Conservation (phyloP, 1,140 invertebrate species). For the Drosophila pseudoobscura region DNA sequence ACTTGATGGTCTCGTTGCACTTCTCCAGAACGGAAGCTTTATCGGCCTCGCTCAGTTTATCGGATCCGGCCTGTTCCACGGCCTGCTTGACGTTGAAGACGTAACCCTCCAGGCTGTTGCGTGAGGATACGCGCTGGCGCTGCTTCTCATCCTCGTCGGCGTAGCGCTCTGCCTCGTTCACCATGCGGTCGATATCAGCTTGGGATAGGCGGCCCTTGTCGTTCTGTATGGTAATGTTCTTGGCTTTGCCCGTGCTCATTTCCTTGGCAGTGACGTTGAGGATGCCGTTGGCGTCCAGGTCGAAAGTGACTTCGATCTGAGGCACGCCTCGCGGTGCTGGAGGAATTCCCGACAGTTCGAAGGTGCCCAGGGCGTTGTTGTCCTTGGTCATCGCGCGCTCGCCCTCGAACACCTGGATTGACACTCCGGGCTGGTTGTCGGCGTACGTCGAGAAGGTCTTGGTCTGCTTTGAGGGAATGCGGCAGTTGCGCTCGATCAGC, state of each 20-base stretch:
- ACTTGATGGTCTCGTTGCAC: constrained; percentile 85
- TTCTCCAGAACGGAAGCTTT: constrained; percentile 86
- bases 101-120: constrained; percentile 88
- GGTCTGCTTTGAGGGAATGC: constrained; percentile 87
- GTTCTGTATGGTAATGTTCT: constrained; percentile 93
- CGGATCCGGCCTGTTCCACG: constrained; percentile 83
- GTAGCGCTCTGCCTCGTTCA: constrained; percentile 69
- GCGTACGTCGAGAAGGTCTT: constrained; percentile 88
- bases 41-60: constrained; percentile 86
- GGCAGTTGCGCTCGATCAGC: constrained; percentile 86
- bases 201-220: constrained; percentile 92
- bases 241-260: constrained; percentile 85
- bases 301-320: constrained; percentile 89
- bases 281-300: constrained; percentile 87
- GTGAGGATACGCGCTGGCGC: constrained; percentile 86
- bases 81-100: constrained; percentile 88
- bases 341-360: constrained; percentile 91
- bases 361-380: constrained; percentile 90
- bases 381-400: constrained; percentile 89
- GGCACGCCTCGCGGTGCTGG: constrained; percentile 91
- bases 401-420: constrained; percentile 88
- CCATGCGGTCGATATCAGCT: constrained; percentile 89
- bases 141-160: constrained; percentile 88
- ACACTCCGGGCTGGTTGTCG: constrained; percentile 89
- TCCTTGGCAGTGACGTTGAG: constrained; percentile 87